Base-by-base conservation (phyloP, 1,140 invertebrate species). In the Galendromus occidentalis region DNA sequence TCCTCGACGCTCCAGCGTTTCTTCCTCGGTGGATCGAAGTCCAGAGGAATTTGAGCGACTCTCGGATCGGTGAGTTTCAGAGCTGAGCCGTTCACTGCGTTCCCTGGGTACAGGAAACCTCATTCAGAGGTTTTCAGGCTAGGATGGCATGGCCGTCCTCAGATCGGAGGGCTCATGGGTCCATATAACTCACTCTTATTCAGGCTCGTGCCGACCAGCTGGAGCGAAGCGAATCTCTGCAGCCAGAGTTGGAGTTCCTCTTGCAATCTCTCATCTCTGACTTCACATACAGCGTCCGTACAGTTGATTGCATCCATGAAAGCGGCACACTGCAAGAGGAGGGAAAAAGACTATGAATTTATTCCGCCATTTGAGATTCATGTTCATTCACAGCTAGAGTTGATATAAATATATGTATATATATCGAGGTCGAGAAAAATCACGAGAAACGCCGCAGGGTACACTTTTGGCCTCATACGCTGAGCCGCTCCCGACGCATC, bases 1-100 rank as follows among this genome's bases (percentile, higher is more conserved):
- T 59, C 51, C 14, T 59, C 51, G 14, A 33, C 51, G 20, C 51
- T 59, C 51, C 51, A 59, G 20, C 51, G 51, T 25, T 59, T 59
- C 25, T 14, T 59, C 33, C 51, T 1, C 25, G 51, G 51, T 1
- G 51, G 51, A 59, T 59, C 51, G 51, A 59, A 59, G 14, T 59
- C 51, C 51, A 59, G 9, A 4, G 51, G 51, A 25, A 59, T 59
- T 22, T 59, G 51, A 33, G 51, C 51, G 22, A 59, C 51, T 14
- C 51, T 17, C 6, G 22, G 51, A 39, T 39, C 33, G 9, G 4
- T 39, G n/a, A n/a, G n/a, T 9, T 39, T 39, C 33, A 6, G 33
- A 9, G 4, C 9, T 9, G 33, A 4, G 9, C 33, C 9, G 33
- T 9, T 39, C 33, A 6, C 4, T 9, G 9, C 4, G 33, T 39